These are phyloP conservation scores for Diadophis punctatus DNA, from an alignment of 2,113 vertebrate genomes.

Conservation along the genomic window DNA sequence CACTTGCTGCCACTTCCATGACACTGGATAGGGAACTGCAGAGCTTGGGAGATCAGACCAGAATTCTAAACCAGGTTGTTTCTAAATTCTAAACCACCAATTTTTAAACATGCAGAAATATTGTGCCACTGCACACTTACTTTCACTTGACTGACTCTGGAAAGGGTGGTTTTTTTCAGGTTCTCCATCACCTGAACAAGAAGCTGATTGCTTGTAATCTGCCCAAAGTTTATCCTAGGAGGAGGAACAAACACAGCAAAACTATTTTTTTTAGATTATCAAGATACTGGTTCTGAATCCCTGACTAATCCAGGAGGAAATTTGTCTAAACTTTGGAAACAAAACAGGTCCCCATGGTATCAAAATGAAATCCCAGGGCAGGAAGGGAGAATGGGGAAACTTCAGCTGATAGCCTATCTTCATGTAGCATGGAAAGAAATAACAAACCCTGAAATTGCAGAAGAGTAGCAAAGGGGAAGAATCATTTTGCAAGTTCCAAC, in stretches of 20 bases:
- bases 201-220: slow-evolving; percentile 92
- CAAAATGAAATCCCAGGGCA: neutral
- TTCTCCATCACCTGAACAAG: slow-evolving; percentile 86
- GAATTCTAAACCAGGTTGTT: neutral
- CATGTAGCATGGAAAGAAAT: neutral
- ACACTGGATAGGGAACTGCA: neutral
- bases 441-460: neutral
- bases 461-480: neutral
- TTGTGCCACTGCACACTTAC: slow-evolving; percentile 66
- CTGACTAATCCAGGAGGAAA: neutral
- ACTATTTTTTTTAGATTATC: neutral
- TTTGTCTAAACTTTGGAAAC: neutral
- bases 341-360: neutral
- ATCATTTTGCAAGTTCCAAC: neutral
- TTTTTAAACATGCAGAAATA: neutral
- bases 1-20: neutral
- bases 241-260: neutral
- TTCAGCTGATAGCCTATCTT: neutral
- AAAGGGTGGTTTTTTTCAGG: slow-evolving; percentile 84
- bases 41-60: neutral
- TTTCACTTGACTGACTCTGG: slow-evolving; percentile 83
- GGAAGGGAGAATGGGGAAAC: neutral
- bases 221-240: slow-evolving; percentile 91
- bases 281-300: neutral
- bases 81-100: too few species aligned